phyloP scores from a whole-genome alignment of 2,888 invertebrate species.

The Tetropium fuscum region DNA sequence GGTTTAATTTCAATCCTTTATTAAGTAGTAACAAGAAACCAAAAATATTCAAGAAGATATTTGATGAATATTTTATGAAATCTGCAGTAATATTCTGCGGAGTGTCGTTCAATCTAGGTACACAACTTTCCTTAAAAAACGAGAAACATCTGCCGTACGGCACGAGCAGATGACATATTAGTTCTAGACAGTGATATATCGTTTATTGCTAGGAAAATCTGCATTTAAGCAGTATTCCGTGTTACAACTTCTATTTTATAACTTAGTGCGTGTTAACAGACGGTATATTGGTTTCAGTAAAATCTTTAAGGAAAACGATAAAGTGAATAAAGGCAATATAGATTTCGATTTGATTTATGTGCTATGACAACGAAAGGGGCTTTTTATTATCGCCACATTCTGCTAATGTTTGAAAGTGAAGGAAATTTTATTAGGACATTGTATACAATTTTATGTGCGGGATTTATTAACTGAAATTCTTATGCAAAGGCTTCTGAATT shows the following conservation, averaged over 20 bases:
- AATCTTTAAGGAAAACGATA: conserved; percentile 30
- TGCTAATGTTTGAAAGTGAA: conserved; percentile 11
- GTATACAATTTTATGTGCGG: conserved; percentile 1
- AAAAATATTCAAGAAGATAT: too few relatives aligned
- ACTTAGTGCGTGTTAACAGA: conserved; percentile 46
- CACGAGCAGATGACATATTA: conserved; percentile 42
- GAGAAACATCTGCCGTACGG: neutral
- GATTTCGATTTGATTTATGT: conserved; percentile 37
- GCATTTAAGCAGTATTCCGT: conserved; percentile 39
- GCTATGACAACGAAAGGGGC: conserved; percentile 5
- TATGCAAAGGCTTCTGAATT: neutral
- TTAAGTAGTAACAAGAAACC: too few relatives aligned
- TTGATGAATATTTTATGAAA: too few relatives aligned
- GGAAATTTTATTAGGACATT: conserved; percentile 7
- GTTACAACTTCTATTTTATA: conserved; percentile 41
- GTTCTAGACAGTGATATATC: conserved; percentile 45
- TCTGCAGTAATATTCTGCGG: neutral
- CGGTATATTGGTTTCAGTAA: conserved; percentile 40
- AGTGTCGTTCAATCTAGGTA: neutral
- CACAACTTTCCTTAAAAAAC: neutral
- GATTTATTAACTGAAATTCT: too few relatives aligned
- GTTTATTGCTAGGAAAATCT: conserved; percentile 46
- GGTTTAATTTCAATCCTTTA: too few relatives aligned
- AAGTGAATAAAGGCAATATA: conserved; percentile 40
- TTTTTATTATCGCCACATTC: conserved; percentile 25